Percentiles rank a stretch among this genome's conserved stretches.
phyloP scores from a whole-genome alignment of 2,113 vertebrate species.

The Montifringilla adamsi region DNA sequence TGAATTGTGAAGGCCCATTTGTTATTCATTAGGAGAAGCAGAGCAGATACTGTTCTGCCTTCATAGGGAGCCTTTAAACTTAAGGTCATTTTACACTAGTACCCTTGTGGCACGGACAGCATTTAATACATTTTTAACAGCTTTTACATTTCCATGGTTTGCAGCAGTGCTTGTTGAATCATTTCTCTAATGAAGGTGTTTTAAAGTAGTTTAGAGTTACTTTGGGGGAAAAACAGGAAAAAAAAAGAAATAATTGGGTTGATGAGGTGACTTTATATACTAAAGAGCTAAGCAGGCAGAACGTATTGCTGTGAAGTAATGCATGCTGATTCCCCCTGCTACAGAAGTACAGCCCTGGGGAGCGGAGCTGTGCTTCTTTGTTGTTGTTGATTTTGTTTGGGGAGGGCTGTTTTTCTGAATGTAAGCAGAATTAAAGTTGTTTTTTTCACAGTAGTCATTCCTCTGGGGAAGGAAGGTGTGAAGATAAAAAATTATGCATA shows the following conservation, averaged over 20 bases:
- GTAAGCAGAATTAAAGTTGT: background rate
- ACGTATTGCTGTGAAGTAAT: background rate
- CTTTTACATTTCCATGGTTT: conserved; percentile 42
- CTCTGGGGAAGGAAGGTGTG: background rate
- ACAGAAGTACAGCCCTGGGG: background rate
- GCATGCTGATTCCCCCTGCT: background rate
- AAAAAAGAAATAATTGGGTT: conserved; percentile 32
- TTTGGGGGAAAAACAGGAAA: background rate
- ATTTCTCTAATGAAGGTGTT: conserved; percentile 52
- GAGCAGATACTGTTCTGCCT: conserved; percentile 62
- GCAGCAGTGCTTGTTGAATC: conserved; percentile 33
- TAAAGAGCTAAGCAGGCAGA: conserved; percentile 16
- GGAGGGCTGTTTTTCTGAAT: background rate
- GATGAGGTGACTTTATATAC: conserved; percentile 48
- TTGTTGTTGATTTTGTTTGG: background rate
- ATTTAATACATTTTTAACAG: conserved; percentile 64
- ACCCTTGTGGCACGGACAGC: conserved; percentile 58
- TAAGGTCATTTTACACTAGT: conserved; percentile 68
- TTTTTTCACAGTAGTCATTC: background rate
- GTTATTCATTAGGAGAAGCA: conserved; percentile 77
- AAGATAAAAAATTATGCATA: background rate
- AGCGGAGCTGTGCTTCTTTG: background rate
- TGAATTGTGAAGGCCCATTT: conserved; percentile 72
- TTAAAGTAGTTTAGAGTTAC: conserved; percentile 50
- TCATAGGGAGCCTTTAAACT: conserved; percentile 67